Evolutionary conservation across 2,888 invertebrate genomes (phyloP).

Genomic region (Netelia virgata): DNA sequence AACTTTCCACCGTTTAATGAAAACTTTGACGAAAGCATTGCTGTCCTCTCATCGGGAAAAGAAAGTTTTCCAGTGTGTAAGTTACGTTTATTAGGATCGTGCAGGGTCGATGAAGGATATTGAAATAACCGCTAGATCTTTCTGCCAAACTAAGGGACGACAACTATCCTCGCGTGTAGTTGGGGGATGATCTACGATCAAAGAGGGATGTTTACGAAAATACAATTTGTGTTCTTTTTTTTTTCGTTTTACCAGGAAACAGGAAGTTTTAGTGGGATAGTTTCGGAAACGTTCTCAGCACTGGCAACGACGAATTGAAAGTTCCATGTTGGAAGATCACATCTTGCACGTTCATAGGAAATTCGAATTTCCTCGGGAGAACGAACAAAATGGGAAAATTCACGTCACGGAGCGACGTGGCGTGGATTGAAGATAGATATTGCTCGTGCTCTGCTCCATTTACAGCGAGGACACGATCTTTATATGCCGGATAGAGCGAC

Average conservation of each 20-base stretch:
- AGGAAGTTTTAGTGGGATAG: constrained; percentile 3
- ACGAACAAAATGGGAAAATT: constrained; percentile 50
- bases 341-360: constrained; percentile 37
- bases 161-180: no score
- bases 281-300: constrained; percentile 34
- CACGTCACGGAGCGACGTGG: constrained; percentile 35
- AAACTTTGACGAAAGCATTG: not conserved
- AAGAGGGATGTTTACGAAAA: no score
- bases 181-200: no score
- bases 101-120: no score
- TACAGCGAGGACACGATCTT: not conserved
- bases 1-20: constrained; percentile 16
- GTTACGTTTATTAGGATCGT: not conserved
- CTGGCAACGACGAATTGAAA: constrained; percentile 25
- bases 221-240: no score
- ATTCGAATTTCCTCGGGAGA: constrained; percentile 53
- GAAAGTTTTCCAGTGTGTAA: not conserved
- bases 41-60: not conserved
- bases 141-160: no score
- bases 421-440: constrained; percentile 11
- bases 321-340: not conserved
- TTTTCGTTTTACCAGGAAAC: not conserved
- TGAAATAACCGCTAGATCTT: no score
- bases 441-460: not conserved
- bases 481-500: constrained; percentile 28